These are phyloP conservation scores for Lasiommata megera DNA, from an alignment of 2,888 invertebrate species.

Conservation along the genomic window DNA sequence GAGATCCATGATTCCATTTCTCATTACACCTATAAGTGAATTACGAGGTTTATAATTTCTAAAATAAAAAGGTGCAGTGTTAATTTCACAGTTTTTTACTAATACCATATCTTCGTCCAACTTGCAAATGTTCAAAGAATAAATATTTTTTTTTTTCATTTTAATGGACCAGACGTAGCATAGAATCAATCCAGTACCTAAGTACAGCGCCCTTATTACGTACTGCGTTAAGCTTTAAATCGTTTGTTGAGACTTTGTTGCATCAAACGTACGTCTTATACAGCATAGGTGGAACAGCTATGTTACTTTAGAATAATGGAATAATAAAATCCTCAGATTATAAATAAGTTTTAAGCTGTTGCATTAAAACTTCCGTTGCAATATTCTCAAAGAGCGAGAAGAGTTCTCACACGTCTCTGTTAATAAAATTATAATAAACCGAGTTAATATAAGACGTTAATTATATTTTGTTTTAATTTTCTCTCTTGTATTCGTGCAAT, in stretches of 20 bases:
- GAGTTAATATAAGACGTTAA: neutral
- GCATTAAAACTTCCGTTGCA: conserved; percentile 14
- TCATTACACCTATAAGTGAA: too few relatives aligned
- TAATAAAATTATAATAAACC: conserved; percentile 4
- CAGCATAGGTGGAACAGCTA: neutral
- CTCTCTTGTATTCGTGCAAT: conserved; percentile 2
- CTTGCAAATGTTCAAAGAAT: too few relatives aligned
- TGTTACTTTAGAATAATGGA: neutral
- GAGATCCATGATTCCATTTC: too few relatives aligned
- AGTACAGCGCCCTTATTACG: too few relatives aligned
- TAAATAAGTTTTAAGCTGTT: neutral
- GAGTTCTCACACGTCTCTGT: neutral
- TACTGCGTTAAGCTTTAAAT: neutral
- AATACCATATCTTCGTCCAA: too few relatives aligned
- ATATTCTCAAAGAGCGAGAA: conserved; percentile 3
- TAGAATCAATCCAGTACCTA: too few relatives aligned
- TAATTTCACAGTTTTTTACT: too few relatives aligned
- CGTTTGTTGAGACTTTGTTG: neutral
- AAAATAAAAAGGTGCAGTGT: too few relatives aligned
- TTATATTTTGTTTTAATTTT: conserved; percentile 1
- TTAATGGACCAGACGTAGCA: too few relatives aligned
- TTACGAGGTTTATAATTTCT: too few relatives aligned
- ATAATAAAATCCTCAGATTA: neutral
- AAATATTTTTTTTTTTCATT: too few relatives aligned
- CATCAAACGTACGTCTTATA: neutral